Conservation (phyloP, 2,888 invertebrate species). For the Deroplatys truncata region DNA sequence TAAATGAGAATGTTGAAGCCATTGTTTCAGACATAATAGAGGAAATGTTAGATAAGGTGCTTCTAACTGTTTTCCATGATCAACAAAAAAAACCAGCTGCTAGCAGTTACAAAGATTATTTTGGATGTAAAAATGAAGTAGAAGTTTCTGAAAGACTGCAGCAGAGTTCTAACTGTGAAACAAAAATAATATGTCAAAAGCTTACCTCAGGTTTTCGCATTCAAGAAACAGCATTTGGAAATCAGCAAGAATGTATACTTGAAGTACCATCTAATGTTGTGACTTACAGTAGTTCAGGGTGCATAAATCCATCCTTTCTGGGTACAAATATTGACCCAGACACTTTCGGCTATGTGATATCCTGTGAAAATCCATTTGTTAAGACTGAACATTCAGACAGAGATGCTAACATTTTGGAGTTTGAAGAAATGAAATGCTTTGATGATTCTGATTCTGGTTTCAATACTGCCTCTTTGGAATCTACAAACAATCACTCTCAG, state of each 20-base stretch:
- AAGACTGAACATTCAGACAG: not conserved
- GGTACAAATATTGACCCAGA: slow-evolving; percentile 10
- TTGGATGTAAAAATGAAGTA: not conserved
- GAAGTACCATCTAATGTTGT: not conserved
- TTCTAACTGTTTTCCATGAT: slow-evolving; percentile 31
- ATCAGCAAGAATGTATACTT: not conserved
- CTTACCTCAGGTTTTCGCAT: not conserved
- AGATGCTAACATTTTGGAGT: not conserved
- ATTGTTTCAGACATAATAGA: slow-evolving; percentile 43
- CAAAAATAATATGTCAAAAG: not conserved
- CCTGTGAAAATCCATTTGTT: not conserved
- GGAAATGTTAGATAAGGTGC: slow-evolving; percentile 43
- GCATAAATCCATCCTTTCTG: slow-evolving; percentile 18
- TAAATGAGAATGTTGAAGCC: slow-evolving; percentile 36
- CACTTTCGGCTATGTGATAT: not conserved
- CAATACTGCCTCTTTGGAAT: not conserved
- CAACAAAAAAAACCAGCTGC: not conserved
- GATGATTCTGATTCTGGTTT: slow-evolving; percentile 4
- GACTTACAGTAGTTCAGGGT: not conserved
- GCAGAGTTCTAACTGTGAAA: not conserved
- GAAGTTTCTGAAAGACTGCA: not conserved
- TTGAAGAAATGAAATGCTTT: not conserved
- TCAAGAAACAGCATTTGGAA: not conserved
- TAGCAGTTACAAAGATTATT: not conserved
- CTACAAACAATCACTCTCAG: not conserved